phyloP scores from a whole-genome alignment of 2,113 vertebrate genomes.

The Vulpes vulpes region DNA sequence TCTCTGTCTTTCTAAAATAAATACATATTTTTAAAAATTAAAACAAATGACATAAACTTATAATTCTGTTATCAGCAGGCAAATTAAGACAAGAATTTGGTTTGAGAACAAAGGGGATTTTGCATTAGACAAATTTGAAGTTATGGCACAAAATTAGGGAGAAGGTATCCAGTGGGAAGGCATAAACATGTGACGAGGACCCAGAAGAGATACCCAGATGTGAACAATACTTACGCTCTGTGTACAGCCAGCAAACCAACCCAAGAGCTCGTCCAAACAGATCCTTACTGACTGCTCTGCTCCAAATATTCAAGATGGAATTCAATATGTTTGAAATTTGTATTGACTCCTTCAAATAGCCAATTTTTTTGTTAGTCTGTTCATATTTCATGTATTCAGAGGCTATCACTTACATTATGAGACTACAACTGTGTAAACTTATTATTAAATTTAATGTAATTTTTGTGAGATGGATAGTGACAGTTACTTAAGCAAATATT shows the following conservation, averaged over 20 bases:
- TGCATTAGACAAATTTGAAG: background rate
- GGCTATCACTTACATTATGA: background rate
- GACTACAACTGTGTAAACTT: too few relatives aligned
- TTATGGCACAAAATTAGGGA: background rate
- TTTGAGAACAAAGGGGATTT: background rate
- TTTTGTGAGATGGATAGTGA: background rate
- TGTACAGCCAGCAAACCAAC: accelerated
- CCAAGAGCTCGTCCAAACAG: too few relatives aligned
- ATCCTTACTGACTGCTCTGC: background rate
- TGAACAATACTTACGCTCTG: accelerated
- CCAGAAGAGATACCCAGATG: accelerated
- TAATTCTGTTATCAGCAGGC: too few relatives aligned
- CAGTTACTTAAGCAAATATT: background rate
- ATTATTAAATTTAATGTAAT: background rate
- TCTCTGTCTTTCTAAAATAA: background rate
- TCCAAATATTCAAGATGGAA: too few relatives aligned
- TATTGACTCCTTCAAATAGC: background rate
- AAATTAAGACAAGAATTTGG: background rate
- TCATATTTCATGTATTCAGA: background rate
- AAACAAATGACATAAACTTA: background rate
- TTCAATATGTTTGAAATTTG: accelerated
- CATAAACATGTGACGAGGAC: accelerated
- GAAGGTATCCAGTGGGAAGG: too few relatives aligned
- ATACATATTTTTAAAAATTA: too few relatives aligned
- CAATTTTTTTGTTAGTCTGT: background rate